Conservation (phyloP, 2,113 vertebrate genomes). For the Halcyon senegalensis region DNA sequence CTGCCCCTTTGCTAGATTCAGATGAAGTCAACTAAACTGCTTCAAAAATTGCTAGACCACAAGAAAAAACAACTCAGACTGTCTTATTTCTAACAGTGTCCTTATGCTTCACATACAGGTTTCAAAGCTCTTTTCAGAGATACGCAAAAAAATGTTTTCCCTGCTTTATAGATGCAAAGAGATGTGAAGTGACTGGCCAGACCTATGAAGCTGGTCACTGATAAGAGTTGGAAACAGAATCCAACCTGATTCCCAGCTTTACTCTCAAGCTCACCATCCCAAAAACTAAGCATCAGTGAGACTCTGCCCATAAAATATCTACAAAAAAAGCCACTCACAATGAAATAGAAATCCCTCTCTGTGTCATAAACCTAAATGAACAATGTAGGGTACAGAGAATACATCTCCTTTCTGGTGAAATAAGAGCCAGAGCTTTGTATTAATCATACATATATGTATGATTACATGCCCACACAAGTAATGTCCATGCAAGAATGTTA, state of each 20-base stretch:
- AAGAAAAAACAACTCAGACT: background rate
- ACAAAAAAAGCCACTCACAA: background rate
- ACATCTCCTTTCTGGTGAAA: background rate
- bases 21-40: background rate
- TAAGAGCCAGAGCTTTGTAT: background rate
- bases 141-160: background rate
- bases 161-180: background rate
- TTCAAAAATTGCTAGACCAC: background rate
- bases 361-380: background rate
- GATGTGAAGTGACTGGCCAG: background rate
- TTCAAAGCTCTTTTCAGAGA: background rate
- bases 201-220: background rate
- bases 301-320: background rate
- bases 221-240: background rate
- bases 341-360: background rate
- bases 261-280: background rate
- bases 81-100: background rate
- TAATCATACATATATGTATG: background rate
- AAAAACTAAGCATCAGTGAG: background rate
- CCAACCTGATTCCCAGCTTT: background rate
- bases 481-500: rapidly evolving
- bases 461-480: background rate
- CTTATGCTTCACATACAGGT: background rate
- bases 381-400: background rate
- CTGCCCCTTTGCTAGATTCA: background rate